These are phyloP conservation scores for Piliocolobus tephrosceles DNA, from an alignment of 2,113 vertebrate genomes.

Conservation along the genomic window DNA sequence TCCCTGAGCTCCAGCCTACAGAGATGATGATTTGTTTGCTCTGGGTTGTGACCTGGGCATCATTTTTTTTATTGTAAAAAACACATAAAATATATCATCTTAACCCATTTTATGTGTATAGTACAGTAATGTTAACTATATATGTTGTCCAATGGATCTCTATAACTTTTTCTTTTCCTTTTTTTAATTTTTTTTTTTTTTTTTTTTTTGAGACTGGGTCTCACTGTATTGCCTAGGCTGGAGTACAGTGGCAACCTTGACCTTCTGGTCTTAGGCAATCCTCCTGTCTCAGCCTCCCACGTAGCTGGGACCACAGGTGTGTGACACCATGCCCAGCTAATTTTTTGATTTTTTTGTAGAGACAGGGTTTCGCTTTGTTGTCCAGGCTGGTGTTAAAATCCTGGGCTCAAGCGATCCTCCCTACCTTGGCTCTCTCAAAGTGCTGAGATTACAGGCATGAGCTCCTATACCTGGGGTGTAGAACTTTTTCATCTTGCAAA, in stretches of 20 bases:
- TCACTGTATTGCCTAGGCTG: background rate
- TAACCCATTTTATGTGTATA: background rate
- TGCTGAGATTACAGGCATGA: background rate
- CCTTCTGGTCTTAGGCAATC: background rate
- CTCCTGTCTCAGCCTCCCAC: background rate
- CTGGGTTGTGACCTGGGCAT: background rate
- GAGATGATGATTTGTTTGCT: background rate
- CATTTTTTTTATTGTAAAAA: background rate
- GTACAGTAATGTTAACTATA: background rate
- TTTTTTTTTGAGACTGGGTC: background rate
- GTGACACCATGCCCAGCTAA: background rate
- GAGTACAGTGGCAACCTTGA: background rate
- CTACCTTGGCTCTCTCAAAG: background rate
- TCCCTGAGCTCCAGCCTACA: background rate
- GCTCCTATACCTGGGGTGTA: background rate
- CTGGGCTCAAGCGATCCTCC: background rate
- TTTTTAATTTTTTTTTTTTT: background rate
- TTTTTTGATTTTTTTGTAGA: background rate
- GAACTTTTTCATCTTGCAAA: background rate
- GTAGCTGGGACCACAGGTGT: background rate
- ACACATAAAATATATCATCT: too few relatives aligned
- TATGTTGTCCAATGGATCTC: too few relatives aligned
- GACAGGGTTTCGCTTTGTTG: background rate
- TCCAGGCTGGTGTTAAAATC: background rate
- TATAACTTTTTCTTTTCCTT: background rate